A percentile compares a stretch with the other conserved stretches of the same genome.
These are phyloP conservation scores for Lepidostoma basale DNA, from an alignment of 1,140 invertebrate species.

Conservation along the genomic window DNA sequence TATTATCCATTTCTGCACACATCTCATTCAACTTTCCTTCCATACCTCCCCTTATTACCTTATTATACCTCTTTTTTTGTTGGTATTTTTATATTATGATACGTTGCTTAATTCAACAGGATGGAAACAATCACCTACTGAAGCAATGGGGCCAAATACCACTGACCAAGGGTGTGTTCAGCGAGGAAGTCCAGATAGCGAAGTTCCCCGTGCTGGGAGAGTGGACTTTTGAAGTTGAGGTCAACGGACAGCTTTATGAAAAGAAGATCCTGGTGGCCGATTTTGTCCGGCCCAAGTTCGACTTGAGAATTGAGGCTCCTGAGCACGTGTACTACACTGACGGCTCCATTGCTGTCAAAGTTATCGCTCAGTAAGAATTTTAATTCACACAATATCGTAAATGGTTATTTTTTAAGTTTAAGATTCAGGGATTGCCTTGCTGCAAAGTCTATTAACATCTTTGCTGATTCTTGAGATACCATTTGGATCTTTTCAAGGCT, in stretches of 20 bases:
- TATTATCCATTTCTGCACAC: too few species aligned
- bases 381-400: too few species aligned
- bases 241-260: constrained; percentile 68
- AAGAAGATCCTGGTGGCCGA: constrained; percentile 83
- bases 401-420: background rate
- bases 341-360: constrained; percentile 74
- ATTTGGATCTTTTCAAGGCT: background rate
- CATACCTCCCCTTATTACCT: too few species aligned
- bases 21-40: too few species aligned
- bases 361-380: constrained; percentile 79
- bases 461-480: too few species aligned
- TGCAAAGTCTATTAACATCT: too few species aligned
- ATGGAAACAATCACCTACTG: constrained; percentile 71
- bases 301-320: constrained; percentile 81
- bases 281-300: constrained; percentile 92
- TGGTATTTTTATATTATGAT: background rate
- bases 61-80: background rate
- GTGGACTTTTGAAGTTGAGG: constrained; percentile 72
- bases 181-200: constrained; percentile 79
- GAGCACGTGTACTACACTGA: constrained; percentile 82
- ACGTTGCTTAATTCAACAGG: constrained; percentile 18
- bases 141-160: constrained; percentile 77
- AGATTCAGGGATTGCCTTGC: background rate
- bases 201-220: constrained; percentile 87
- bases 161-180: constrained; percentile 77